Conservation (phyloP, 2,113 vertebrate species). For the Rhodinocichla rosea region DNA sequence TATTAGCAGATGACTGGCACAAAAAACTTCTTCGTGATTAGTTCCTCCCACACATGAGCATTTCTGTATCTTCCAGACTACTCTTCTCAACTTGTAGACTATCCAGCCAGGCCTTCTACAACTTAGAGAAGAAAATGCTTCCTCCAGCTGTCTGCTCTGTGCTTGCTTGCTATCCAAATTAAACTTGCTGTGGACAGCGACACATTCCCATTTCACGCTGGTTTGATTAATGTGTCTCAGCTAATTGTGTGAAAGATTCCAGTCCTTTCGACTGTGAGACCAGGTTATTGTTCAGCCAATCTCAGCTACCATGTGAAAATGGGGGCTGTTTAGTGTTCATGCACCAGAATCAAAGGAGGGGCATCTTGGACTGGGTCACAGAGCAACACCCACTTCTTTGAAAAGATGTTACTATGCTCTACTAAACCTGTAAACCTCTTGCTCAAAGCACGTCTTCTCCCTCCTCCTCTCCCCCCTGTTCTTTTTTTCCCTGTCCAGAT, state of each 20-base stretch:
- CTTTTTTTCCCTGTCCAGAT: conserved; percentile 11
- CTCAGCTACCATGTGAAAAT: conserved; percentile 74
- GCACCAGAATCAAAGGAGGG: conserved; percentile 70
- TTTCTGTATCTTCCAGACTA: background rate
- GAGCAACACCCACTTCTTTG: conserved; percentile 80
- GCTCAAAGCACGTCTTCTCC: conserved; percentile 65
- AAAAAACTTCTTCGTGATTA: background rate
- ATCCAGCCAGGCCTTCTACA: background rate
- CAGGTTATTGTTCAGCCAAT: conserved; percentile 76
- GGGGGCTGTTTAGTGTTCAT: conserved; percentile 66
- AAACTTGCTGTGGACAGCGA: conserved; percentile 42
- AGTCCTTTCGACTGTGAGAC: conserved; percentile 72
- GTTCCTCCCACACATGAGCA: background rate
- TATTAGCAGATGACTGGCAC: background rate
- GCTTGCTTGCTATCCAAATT: conserved; percentile 32
- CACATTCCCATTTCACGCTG: conserved; percentile 65
- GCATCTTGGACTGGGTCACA: conserved; percentile 72
- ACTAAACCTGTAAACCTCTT: conserved; percentile 76
- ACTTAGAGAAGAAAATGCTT: conserved; percentile 15
- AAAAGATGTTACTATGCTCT: conserved; percentile 80
- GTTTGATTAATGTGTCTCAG: conserved; percentile 81
- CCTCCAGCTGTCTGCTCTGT: conserved; percentile 41
- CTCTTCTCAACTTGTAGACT: background rate
- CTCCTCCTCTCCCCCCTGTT: conserved; percentile 47
- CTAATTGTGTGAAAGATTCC: conserved; percentile 79